Conservation (phyloP, 1,140 invertebrate species). For the Drosophila nannoptera region DNA sequence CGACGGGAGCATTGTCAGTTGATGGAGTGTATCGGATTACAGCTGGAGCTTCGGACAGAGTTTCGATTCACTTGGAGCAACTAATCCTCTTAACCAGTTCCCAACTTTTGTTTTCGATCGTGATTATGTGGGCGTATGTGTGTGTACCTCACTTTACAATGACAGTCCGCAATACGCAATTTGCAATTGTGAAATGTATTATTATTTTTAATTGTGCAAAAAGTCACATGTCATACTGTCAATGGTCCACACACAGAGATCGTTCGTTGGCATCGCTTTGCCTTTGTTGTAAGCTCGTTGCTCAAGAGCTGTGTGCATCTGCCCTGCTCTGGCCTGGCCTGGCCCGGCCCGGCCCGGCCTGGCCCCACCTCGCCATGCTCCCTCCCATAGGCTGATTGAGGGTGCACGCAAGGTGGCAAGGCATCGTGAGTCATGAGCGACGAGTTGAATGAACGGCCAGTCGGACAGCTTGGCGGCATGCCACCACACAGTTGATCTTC, state of each 20-base stretch:
- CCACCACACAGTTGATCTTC: constrained; percentile 13
- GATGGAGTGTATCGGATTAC: constrained; percentile 53
- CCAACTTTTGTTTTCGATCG: constrained; percentile 1
- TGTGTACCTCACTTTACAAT: not conserved
- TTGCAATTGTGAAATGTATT: constrained; percentile 25
- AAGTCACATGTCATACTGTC: constrained; percentile 11
- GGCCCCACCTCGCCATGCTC: not conserved
- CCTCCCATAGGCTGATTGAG: not conserved
- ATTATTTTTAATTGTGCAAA: constrained; percentile 39
- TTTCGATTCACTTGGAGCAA: constrained; percentile 13
- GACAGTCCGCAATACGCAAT: not conserved
- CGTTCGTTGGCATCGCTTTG: constrained; percentile 7
- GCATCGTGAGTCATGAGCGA: not conserved
- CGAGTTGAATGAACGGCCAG: constrained; percentile 12
- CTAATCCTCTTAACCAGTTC: constrained; percentile 51
- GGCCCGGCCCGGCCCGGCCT: too few species aligned
- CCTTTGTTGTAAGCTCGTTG: constrained; percentile 6
- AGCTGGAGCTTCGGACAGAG: constrained; percentile 15
- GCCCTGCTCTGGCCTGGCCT: not conserved
- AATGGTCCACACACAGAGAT: constrained; percentile 6
- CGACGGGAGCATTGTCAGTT: constrained; percentile 20
- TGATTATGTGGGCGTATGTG: too few species aligned
- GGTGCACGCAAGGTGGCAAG: constrained; percentile 11
- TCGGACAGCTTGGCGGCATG: not conserved
- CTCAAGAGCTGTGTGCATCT: constrained; percentile 2